Conservation (phyloP, 2,113 vertebrate species). For the Ranitomeya variabilis region DNA sequence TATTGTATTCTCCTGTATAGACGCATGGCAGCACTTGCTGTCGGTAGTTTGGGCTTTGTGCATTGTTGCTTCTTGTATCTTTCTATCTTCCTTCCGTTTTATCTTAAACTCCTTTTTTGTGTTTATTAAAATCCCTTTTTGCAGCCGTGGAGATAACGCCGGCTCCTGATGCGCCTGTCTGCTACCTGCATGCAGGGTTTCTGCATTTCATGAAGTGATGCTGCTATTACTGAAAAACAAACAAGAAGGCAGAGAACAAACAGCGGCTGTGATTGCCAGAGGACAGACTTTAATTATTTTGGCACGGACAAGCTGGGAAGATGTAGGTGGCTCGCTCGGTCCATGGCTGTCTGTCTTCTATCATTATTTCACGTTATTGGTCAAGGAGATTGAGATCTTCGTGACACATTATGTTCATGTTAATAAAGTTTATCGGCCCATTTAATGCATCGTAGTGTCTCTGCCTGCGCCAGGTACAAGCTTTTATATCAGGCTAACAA, state of each 20-base stretch:
- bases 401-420: constrained; percentile 8
- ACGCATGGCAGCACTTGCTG: too few relatives aligned
- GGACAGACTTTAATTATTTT: constrained; percentile 60
- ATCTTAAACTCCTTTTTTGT: too few relatives aligned
- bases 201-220: constrained; percentile 11
- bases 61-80: background rate
- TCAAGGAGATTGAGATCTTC: constrained; percentile 48
- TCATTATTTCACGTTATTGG: constrained; percentile 54
- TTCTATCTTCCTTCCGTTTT: background rate
- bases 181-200: background rate
- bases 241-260: constrained; percentile 25
- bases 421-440: background rate
- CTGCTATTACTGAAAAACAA: constrained; percentile 29
- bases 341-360: constrained; percentile 48
- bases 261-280: constrained; percentile 41
- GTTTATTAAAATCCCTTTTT: too few relatives aligned
- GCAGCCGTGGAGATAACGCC: too few relatives aligned
- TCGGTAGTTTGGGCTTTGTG: too few relatives aligned
- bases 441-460: background rate
- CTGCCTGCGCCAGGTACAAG: background rate
- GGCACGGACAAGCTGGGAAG: constrained; percentile 53
- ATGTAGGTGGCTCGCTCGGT: constrained; percentile 23
- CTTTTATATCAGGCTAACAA: background rate
- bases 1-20: too few relatives aligned
- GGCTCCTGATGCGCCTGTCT: background rate